phyloP scores from a whole-genome alignment of 2,888 invertebrate genomes.

The Phania funesta region DNA sequence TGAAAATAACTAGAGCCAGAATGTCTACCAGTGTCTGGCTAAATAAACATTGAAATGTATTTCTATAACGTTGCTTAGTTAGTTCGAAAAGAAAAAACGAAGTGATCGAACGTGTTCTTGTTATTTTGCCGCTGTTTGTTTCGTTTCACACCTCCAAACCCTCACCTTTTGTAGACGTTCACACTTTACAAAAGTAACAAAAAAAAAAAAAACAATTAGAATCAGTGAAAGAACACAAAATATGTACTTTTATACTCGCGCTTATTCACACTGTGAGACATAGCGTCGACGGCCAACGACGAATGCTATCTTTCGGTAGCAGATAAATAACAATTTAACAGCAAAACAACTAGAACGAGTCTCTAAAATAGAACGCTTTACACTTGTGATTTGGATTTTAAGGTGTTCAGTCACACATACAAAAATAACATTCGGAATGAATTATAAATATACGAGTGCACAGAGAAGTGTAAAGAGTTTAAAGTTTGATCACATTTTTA shows the following conservation, averaged over 20 bases:
- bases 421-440: constrained; percentile 50
- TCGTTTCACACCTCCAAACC: constrained; percentile 60
- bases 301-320: constrained; percentile 55
- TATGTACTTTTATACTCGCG: constrained; percentile 38
- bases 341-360: constrained; percentile 76
- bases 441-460: constrained; percentile 30
- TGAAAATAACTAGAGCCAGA: constrained; percentile 75
- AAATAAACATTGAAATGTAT: constrained; percentile 69
- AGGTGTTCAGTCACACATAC: constrained; percentile 74
- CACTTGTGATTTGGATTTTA: constrained; percentile 79
- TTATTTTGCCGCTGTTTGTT: constrained; percentile 65
- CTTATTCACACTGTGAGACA: constrained; percentile 59
- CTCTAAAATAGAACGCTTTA: constrained; percentile 78
- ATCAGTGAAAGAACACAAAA: constrained; percentile 55
- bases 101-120: constrained; percentile 70
- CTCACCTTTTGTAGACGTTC: constrained; percentile 38
- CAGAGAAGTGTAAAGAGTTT: constrained; percentile 18
- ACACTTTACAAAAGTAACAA: constrained; percentile 22
- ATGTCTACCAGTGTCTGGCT: constrained; percentile 76
- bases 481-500: constrained; percentile 21
- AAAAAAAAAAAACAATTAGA: constrained; percentile 60
- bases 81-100: constrained; percentile 71
- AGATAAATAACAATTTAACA: constrained; percentile 52
- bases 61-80: constrained; percentile 62
- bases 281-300: constrained; percentile 55